phyloP scores from a whole-genome alignment of 1,140 invertebrate species.

The Panulirus ornatus region DNA sequence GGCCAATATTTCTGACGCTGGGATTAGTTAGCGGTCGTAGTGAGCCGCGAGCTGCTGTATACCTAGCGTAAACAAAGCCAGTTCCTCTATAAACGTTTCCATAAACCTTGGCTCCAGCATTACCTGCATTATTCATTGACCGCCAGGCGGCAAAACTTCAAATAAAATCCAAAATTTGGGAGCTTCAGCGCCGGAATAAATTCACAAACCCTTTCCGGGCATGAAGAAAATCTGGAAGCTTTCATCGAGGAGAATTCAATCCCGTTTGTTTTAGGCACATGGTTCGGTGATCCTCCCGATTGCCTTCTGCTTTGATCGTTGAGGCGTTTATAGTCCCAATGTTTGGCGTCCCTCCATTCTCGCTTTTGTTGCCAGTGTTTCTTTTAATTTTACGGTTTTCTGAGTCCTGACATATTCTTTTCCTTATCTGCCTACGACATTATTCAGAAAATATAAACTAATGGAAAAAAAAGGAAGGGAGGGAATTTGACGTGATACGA shows the following conservation, averaged over 20 bases:
- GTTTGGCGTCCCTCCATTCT: conserved; percentile 31
- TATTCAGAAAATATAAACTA: too few relatives aligned
- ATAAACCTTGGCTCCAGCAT: conserved; percentile 9
- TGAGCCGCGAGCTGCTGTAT: background rate
- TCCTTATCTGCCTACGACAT: background rate
- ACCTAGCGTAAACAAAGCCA: background rate
- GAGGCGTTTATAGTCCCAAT: conserved; percentile 56
- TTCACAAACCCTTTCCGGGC: conserved; percentile 37
- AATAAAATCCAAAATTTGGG: conserved; percentile 13
- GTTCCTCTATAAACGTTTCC: background rate
- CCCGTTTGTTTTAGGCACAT: conserved; percentile 69
- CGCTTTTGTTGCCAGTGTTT: background rate
- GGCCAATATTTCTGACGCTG: background rate
- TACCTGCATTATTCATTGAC: conserved; percentile 38
- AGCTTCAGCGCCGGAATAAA: conserved; percentile 35
- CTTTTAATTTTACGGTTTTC: background rate
- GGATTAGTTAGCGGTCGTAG: background rate
- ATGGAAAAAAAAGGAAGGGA: too few relatives aligned
- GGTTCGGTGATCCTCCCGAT: conserved; percentile 68
- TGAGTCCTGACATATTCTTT: background rate
- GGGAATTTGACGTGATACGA: too few relatives aligned
- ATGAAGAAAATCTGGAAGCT: conserved; percentile 64
- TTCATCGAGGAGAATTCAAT: conserved; percentile 71
- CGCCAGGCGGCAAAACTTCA: background rate
- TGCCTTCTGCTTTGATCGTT: conserved; percentile 66